A percentile compares a stretch with the other conserved stretches of the same genome.
phyloP scores from a whole-genome alignment of 2,797 vertebrate species.

The Arvicola amphibius region DNA sequence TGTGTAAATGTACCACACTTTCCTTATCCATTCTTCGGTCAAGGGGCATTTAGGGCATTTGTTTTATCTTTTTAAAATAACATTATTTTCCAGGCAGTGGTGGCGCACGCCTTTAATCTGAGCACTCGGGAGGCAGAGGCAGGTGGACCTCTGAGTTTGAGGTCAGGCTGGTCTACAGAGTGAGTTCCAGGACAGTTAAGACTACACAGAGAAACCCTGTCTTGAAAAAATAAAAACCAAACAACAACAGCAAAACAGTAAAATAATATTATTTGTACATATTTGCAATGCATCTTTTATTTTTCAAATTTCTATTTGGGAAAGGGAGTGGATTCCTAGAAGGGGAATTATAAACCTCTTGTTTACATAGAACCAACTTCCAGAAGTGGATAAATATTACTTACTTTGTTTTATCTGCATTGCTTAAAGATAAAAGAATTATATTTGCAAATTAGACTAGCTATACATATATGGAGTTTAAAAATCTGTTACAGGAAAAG shows the following conservation, averaged over 20 bases:
- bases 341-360: constrained; percentile 24
- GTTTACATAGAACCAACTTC: neutral
- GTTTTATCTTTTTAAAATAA: constrained; percentile 12
- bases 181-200: neutral
- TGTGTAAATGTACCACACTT: no score
- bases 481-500: neutral
- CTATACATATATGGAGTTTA: neutral
- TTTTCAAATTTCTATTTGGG: constrained; percentile 38
- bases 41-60: neutral
- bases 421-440: constrained; percentile 55
- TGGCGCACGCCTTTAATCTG: neutral
- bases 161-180: neutral
- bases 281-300: constrained; percentile 47
- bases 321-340: constrained; percentile 33
- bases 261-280: constrained; percentile 28
- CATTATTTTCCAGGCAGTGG: neutral
- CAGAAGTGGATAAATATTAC: constrained; percentile 35
- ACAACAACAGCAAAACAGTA: neutral
- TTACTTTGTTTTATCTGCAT: constrained; percentile 12
- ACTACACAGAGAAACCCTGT: neutral
- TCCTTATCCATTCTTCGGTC: no score
- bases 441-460: constrained; percentile 35
- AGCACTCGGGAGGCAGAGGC: neutral
- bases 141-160: neutral
- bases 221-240: neutral